Evolutionary conservation across 2,113 vertebrate genomes (phyloP).

Genomic region (Natator depressus): DNA sequence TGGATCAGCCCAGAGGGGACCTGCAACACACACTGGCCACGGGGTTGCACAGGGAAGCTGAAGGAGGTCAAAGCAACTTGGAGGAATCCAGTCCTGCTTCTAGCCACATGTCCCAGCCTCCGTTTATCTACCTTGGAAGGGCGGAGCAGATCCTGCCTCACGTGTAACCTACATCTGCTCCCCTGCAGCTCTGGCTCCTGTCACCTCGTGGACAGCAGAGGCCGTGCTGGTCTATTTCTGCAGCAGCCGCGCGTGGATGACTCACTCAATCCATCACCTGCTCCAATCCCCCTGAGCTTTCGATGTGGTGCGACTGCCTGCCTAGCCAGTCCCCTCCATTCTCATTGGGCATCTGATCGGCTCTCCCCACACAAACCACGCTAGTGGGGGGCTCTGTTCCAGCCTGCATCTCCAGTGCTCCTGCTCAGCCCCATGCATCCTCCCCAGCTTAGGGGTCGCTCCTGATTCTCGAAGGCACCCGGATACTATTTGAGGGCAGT

Average conservation of each 20-base stretch:
- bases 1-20: neutral
- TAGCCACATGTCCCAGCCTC: fast-evolving
- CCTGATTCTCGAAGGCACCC: neutral
- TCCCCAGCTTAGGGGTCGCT: neutral
- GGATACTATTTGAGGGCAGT: neutral
- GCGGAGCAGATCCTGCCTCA: neutral
- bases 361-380: neutral
- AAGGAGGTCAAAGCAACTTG: neutral
- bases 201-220: neutral
- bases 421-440: neutral
- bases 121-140: neutral
- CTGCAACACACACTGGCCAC: neutral
- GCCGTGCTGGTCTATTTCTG: neutral
- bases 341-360: neutral
- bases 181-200: neutral
- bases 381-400: neutral
- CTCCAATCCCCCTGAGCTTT: neutral
- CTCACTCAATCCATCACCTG: neutral
- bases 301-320: neutral
- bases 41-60: neutral
- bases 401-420: neutral
- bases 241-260: neutral
- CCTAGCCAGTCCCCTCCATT: neutral
- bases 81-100: fast-evolving
- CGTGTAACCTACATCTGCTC: fast-evolving